Evolutionary conservation across 2,113 vertebrate species (phyloP), one percentile per base, ranked within the genome.

Genomic region (Carassius carassius): DNA sequence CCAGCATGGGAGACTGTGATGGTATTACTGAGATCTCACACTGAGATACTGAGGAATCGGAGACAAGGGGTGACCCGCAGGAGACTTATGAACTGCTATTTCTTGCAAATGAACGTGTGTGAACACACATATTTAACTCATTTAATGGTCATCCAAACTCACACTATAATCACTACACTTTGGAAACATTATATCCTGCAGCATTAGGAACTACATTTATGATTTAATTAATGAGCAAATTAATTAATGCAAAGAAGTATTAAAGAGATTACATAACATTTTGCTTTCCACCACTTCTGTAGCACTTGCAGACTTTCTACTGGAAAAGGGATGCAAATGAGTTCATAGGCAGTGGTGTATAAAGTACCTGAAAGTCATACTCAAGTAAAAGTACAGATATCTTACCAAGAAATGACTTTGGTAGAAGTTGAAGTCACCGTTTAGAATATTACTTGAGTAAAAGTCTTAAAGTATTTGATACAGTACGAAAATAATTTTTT

Each of bases 21-120:
- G 10, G 14, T 63, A 17, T 75, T 85, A 86, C 81, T 76, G 47
- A 10, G 84, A 75, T 85, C 51, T 85, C 72, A 81, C 49, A 47
- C 83, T 29, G 54, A 78, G 32, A 79, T 47, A 44, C 2, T 65
- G n/a, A 87, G 29, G 16, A 35, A 65, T 44, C 19, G 63, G 23
- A 72, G 54, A 63, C 82, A 58, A 44, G 41, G 3, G 12, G 21
- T 9, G 44, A 47, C 32, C 17, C 17, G 0, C 37, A 47, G 19
- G 21, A 41, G 56, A 81, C 84, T 62, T 58, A 67, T 49, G 54
- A 51, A 32, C 2, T 49, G 41, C 73, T 35, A 19, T 63, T 37
- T 25, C 60, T n/a, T 54, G 74, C 25, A 44, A 65, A 16, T 44
- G 32, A 73, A 16, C 25, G 14, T 25, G 7, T 10, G 32, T 19